These are phyloP conservation scores for Melanargia galathea DNA, from an alignment of 2,888 invertebrate genomes.

Conservation along the genomic window DNA sequence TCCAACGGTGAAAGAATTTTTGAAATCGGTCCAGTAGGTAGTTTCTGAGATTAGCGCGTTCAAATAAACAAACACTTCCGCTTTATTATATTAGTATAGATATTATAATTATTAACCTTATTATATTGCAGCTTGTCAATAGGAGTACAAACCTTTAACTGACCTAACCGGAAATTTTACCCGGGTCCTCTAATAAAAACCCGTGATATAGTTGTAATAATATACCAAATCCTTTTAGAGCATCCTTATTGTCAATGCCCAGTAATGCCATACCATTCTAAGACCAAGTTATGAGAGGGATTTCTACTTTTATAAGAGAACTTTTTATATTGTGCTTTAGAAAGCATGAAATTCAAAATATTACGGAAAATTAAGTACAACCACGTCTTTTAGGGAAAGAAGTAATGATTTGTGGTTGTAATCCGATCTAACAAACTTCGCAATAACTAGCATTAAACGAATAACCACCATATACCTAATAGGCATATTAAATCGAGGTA, in stretches of 20 bases:
- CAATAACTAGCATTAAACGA: slow-evolving; percentile 21
- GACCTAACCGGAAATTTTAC: slow-evolving; percentile 6
- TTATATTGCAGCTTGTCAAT: too few species aligned
- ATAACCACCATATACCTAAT: slow-evolving; percentile 11
- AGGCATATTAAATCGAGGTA: slow-evolving; percentile 11
- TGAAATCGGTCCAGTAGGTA: too few species aligned
- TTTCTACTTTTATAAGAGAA: too few species aligned
- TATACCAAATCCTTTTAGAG: slow-evolving; percentile 7
- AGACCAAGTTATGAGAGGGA: too few species aligned
- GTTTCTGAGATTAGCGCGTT: too few species aligned
- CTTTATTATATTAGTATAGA: too few species aligned
- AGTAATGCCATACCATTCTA: not conserved
- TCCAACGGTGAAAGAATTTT: too few species aligned
- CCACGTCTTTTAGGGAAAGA: too few species aligned
- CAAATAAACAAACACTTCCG: too few species aligned
- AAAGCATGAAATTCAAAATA: not conserved
- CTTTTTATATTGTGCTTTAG: not conserved
- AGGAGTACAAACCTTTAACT: not conserved
- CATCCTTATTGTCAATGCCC: not conserved
- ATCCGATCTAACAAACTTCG: slow-evolving; percentile 4
- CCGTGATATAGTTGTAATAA: not conserved
- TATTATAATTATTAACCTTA: too few species aligned
- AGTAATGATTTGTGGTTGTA: not conserved
- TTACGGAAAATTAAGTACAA: not conserved
- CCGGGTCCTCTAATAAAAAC: slow-evolving; percentile 5